Evolutionary conservation across 2,113 vertebrate genomes (phyloP), one percentile per base, ranked within the genome.

Genomic region (Clarias magur): DNA sequence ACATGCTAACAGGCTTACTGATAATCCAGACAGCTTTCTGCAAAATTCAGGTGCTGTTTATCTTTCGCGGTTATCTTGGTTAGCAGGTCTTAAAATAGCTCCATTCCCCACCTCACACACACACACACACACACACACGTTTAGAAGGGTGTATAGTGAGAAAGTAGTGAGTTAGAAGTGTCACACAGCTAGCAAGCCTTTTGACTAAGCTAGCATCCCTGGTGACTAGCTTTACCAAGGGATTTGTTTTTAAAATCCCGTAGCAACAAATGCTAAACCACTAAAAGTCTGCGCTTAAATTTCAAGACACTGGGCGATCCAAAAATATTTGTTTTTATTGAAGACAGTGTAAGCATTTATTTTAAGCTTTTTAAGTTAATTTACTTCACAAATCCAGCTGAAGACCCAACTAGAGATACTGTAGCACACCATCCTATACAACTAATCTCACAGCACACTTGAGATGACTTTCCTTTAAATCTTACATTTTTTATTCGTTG

Each of bases 61-160:
- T 88, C 88, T 92, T 88, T 90, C 91, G 91, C 91, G 91, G 91
- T 90, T 91, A 94, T 92, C 92, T 93, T 93, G 89, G 89, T 93
- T 91, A 16, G 13, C 38, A 86, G 85, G 48, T 83, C 89, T 91
- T 89, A 90, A 92, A 93, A 92, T 91, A 91, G 90, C 72, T 92
- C 91, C 91, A 89, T 90, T 90, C 91, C 85, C 87, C 72, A 89
- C 81, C 87, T 62, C 68, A 72, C 54, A 68, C 63, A 85, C 34
- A 86, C 75, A 80, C 84, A 86, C 62, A 68, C 17, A 70, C 76
- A 60, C 85, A 86, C 78, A 59, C 34, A 85, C 38, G 25, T 21
- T 78, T 81, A 59, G 88, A 81, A 90, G 89, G 88, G 86, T 88
- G 86, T 91, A 90, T 89, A 88, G 90, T 92, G 91, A 92, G 42